Percentiles rank a stretch among this genome's conserved stretches.
phyloP scores from a whole-genome alignment of 2,797 vertebrate species.

The Pseudochirops corinnae region DNA sequence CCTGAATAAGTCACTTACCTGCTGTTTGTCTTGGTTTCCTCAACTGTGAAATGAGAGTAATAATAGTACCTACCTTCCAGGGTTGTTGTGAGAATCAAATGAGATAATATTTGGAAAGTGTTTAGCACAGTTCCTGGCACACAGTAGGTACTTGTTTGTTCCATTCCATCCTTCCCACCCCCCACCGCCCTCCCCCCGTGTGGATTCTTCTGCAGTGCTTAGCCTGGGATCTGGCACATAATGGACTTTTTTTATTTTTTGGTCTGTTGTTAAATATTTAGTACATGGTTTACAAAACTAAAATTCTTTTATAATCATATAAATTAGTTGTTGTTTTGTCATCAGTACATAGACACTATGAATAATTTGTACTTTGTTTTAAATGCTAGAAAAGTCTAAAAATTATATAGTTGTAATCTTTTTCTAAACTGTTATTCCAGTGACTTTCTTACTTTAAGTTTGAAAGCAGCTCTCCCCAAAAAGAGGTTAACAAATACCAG shows the following conservation, averaged over 20 bases:
- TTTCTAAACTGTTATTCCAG: conserved; percentile 73
- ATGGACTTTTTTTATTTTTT: background rate
- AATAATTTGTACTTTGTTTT: conserved; percentile 86
- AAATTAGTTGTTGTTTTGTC: conserved; percentile 88
- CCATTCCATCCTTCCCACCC: background rate
- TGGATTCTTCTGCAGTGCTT: background rate
- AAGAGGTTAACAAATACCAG: conserved; percentile 66
- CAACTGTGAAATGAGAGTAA: background rate
- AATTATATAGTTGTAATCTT: conserved; percentile 86
- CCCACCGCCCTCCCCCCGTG: too few species aligned
- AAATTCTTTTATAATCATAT: conserved; percentile 78
- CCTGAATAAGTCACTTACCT: background rate
- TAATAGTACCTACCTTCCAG: background rate
- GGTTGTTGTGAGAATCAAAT: background rate
- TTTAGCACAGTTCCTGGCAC: background rate
- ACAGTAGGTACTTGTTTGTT: background rate
- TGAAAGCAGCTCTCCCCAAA: conserved; percentile 78
- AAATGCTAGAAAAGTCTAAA: conserved; percentile 72
- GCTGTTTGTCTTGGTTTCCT: background rate
- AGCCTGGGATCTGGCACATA: background rate
- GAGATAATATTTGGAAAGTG: background rate
- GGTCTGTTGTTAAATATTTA: conserved; percentile 21
- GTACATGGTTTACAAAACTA: conserved; percentile 47
- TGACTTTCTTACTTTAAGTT: conserved; percentile 70
- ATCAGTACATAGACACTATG: conserved; percentile 89